These are phyloP conservation scores for Lepidochitona cinerea DNA, from an alignment of 2,888 invertebrate genomes.

Conservation along the genomic window DNA sequence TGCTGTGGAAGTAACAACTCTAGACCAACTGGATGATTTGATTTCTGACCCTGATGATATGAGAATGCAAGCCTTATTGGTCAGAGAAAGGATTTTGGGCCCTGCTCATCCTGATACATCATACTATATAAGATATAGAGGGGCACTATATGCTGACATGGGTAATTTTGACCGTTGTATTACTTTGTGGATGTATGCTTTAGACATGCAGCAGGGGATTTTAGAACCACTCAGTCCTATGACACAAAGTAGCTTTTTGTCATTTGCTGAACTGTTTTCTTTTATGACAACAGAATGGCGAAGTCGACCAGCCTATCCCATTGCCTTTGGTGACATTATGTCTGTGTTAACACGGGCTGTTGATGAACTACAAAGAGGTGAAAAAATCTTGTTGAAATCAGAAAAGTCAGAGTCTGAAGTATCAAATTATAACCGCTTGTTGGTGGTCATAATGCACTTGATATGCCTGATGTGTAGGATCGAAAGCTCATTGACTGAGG, in stretches of 20 bases:
- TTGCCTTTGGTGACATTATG: slow-evolving; percentile 86
- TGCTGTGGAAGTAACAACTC: slow-evolving; percentile 84
- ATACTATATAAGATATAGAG: slow-evolving; percentile 94
- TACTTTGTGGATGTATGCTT: slow-evolving; percentile 95
- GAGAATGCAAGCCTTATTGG: slow-evolving; percentile 90
- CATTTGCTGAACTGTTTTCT: slow-evolving; percentile 88
- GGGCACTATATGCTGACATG: slow-evolving; percentile 91
- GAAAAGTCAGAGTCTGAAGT: slow-evolving; percentile 75
- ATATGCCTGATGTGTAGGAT: slow-evolving; percentile 66
- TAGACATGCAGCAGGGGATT: slow-evolving; percentile 95
- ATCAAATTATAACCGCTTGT: slow-evolving; percentile 84
- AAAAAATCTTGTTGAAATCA: slow-evolving; percentile 60
- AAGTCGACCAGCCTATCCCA: slow-evolving; percentile 78
- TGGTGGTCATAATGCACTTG: slow-evolving; percentile 86
- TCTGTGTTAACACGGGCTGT: slow-evolving; percentile 87
- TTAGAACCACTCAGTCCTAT: slow-evolving; percentile 93
- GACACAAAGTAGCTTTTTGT: slow-evolving; percentile 94
- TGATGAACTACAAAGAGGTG: slow-evolving; percentile 72
- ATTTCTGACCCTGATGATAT: slow-evolving; percentile 95
- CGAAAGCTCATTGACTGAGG: slow-evolving; percentile 61
- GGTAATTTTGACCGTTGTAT: slow-evolving; percentile 92
- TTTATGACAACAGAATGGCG: slow-evolving; percentile 89
- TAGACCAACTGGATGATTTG: slow-evolving; percentile 86
- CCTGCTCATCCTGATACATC: slow-evolving; percentile 97
- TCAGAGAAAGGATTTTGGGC: slow-evolving; percentile 89